Evolutionary conservation across 2,888 invertebrate species (phyloP).

Genomic region (Cryptosula pallasiana): DNA sequence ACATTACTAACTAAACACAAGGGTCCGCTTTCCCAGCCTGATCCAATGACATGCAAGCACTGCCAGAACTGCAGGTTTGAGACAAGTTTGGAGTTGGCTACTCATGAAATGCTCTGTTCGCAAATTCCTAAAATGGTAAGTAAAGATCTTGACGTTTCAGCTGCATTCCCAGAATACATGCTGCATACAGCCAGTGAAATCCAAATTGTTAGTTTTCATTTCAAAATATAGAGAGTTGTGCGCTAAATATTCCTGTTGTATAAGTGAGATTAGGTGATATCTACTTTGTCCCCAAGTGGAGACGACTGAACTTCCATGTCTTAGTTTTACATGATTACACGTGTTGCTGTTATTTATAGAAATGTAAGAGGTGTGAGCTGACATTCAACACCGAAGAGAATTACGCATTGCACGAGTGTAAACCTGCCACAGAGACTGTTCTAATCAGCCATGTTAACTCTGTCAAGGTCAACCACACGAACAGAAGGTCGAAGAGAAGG

Average conservation of each 20-base stretch:
- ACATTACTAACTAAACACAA: background rate
- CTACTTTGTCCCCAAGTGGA: no score
- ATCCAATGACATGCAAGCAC: background rate
- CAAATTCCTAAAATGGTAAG: conserved; percentile 13
- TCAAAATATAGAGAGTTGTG: no score
- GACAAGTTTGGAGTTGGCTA: background rate
- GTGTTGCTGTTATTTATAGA: no score
- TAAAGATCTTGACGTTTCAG: no score
- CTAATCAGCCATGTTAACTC: background rate
- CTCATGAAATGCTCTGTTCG: conserved; percentile 10
- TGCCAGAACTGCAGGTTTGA: conserved; percentile 12
- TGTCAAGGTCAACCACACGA: conserved; percentile 5
- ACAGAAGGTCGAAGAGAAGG: conserved; percentile 9
- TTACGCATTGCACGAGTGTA: background rate
- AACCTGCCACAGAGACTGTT: background rate
- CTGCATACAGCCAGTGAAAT: no score
- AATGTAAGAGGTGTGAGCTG: conserved; percentile 15
- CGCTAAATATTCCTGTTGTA: no score
- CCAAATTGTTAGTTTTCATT: no score
- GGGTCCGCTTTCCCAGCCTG: background rate
- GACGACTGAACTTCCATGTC: no score
- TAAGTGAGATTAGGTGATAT: no score
- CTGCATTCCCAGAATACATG: no score
- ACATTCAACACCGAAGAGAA: conserved; percentile 18
- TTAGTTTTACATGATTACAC: no score